Base-by-base conservation (phyloP, 2,797 vertebrate genomes). In the Neostethus bicornis region DNA sequence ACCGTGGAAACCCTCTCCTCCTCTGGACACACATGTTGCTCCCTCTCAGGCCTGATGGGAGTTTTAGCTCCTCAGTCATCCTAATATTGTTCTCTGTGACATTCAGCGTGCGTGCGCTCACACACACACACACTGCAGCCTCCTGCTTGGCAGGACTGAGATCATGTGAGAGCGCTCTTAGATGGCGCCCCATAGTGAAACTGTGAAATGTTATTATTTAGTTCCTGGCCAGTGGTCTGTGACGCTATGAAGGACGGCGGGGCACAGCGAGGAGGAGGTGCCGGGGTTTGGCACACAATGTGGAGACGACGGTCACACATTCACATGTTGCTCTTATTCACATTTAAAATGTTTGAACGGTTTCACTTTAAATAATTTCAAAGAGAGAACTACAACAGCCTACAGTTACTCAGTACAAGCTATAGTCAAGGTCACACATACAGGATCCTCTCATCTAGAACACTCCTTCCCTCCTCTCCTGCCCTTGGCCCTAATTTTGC, bases 201-300 rank as follows among this genome's bases (percentile, higher is more conserved):
- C 87, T 90, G 88, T 90, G 89, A 91, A 91, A 90, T 85, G 81
- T 81, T 83, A 87, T 91, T 90, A 86, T 88, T 90, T 84, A 83
- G 83, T 85, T 88, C 81, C 79, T 86, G 70, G 72, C 79, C 82
- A 81, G 74, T 83, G 80, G 84, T 75, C 76, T 85, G 81, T 84
- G 80, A 87, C 60, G 56, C 61, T 55, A 55, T 85, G 87, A 87
- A 87, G 86, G 86, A 86, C 83, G 34, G 65, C 47, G 26, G 81
- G 82, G 69, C 75, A 66, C 20, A 52, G 29, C 17, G 61, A 69
- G 70, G 79, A 75, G 69, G 68, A n/a, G 69, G 77, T 70, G 44
- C 58, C 31, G 65, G 61, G 63, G 81, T 78, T n/a, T n/a, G n/a
- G n/a, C n/a, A n/a, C n/a, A n/a, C n/a, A n/a, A n/a, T n/a, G n/a